Percentiles rank a stretch among this genome's conserved stretches.
These are phyloP conservation scores for Belonocnema kinseyi DNA, from an alignment of 1,140 invertebrate genomes.

Conservation along the genomic window DNA sequence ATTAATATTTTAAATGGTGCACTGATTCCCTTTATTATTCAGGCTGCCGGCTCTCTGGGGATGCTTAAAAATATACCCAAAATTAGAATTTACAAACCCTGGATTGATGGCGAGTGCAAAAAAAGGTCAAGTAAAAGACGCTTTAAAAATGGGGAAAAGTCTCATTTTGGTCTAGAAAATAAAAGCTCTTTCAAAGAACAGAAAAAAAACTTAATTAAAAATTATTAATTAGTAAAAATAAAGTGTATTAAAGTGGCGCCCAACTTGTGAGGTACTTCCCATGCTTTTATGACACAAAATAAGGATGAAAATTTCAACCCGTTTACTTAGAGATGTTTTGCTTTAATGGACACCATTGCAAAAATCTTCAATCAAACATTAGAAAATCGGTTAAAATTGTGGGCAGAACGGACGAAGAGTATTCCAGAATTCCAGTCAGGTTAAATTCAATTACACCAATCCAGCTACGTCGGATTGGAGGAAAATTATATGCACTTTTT, in stretches of 20 bases:
- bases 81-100: no score
- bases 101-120: no score
- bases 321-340: not conserved
- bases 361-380: not conserved
- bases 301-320: not conserved
- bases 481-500: not conserved
- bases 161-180: no score
- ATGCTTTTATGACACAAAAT: constrained; percentile 2
- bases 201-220: no score
- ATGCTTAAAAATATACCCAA: no score
- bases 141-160: no score
- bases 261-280: not conserved
- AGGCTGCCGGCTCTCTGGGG: no score
- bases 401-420: not conserved
- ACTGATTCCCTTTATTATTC: no score
- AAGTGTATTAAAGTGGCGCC: not conserved
- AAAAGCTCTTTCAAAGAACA: no score
- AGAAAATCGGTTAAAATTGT: not conserved
- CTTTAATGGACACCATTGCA: not conserved
- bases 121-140: no score
- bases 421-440: not conserved
- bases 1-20: no score
- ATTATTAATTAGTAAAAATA: no score
- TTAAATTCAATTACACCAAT: not conserved
- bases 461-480: not conserved